phyloP scores from a whole-genome alignment of 2,113 vertebrate genomes.

The Genyomyrus donnyi region DNA sequence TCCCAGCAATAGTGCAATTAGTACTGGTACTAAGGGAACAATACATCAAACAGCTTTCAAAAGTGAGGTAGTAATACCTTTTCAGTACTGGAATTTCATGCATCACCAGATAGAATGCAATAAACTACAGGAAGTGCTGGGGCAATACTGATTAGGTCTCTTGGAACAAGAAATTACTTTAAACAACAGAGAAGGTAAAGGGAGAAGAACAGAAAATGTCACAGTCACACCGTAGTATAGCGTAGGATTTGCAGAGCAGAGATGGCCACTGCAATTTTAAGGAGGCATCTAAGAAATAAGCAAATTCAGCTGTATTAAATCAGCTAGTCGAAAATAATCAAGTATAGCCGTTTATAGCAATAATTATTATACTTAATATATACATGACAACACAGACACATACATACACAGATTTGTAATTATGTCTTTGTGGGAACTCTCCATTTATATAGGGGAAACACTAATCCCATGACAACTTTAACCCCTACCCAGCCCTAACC shows the following conservation, averaged over 20 bases:
- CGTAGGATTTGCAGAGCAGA: not conserved
- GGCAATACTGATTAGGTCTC: too few relatives aligned
- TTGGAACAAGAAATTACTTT: not conserved
- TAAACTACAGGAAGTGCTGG: too few relatives aligned
- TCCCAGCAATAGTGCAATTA: too few relatives aligned
- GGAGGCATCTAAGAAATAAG: not conserved
- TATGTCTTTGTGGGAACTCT: too few relatives aligned
- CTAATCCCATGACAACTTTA: too few relatives aligned
- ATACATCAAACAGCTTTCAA: too few relatives aligned
- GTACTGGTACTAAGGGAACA: too few relatives aligned
- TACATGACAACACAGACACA: not conserved
- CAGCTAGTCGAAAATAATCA: not conserved
- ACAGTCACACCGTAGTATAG: not conserved
- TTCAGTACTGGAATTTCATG: too few relatives aligned
- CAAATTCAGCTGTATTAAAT: not conserved
- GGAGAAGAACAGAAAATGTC: not conserved
- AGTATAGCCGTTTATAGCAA: not conserved
- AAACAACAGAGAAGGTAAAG: not conserved
- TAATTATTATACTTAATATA: not conserved
- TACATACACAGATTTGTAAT: not conserved
- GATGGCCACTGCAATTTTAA: not conserved
- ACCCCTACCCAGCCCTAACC: too few relatives aligned
- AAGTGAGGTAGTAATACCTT: too few relatives aligned
- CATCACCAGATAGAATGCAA: too few relatives aligned
- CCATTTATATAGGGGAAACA: too few relatives aligned